These are phyloP conservation scores for Apotomis capreana DNA, from an alignment of 2,888 invertebrate genomes.

Conservation along the genomic window DNA sequence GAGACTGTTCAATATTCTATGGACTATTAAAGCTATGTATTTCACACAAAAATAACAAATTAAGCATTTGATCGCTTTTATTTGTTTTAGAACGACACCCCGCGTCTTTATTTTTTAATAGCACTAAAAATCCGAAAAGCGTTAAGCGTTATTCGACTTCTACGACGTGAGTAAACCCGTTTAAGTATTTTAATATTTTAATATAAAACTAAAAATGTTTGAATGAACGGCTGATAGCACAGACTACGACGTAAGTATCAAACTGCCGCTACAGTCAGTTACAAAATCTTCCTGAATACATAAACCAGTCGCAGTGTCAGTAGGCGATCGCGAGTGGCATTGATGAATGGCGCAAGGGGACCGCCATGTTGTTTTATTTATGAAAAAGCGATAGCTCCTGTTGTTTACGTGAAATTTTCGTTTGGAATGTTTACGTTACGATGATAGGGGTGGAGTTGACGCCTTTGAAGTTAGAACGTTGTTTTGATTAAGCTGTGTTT, in stretches of 20 bases:
- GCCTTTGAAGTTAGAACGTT: slow-evolving; percentile 20
- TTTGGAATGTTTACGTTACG: slow-evolving; percentile 27
- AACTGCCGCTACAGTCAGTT: slow-evolving; percentile 17
- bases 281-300: slow-evolving; percentile 17
- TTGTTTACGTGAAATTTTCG: slow-evolving; percentile 26
- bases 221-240: not conserved
- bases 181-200: too few species aligned
- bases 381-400: slow-evolving; percentile 21
- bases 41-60: too few species aligned
- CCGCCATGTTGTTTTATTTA: slow-evolving; percentile 39
- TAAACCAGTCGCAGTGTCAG: slow-evolving; percentile 22
- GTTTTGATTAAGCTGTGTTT: slow-evolving; percentile 9
- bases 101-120: not conserved
- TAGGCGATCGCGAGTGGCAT: slow-evolving; percentile 30
- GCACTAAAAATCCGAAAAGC: not conserved
- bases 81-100: not conserved
- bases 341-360: slow-evolving; percentile 32
- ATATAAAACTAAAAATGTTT: slow-evolving; percentile 1
- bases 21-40: too few species aligned
- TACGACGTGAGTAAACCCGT: too few species aligned
- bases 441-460: slow-evolving; percentile 24
- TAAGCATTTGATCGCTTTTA: too few species aligned
- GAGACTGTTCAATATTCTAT: too few species aligned
- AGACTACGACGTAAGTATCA: not conserved
- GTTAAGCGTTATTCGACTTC: too few species aligned